Evolutionary conservation across 2,113 vertebrate genomes (phyloP).

Genomic region (Murina feae): DNA sequence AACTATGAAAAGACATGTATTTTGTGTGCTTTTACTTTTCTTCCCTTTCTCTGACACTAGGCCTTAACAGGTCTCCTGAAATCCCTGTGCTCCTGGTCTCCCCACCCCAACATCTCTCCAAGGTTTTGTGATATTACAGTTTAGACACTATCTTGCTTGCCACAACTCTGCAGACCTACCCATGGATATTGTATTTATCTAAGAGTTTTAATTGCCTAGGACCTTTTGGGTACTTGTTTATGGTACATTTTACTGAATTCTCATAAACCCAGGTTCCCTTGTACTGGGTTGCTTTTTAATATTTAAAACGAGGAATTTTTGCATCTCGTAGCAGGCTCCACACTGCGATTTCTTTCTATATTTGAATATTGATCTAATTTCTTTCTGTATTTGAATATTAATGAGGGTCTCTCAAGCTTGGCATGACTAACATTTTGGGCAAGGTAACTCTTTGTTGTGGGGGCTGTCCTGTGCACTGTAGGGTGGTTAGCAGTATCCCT

Average conservation of each 20-base stretch:
- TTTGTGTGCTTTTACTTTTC: not conserved
- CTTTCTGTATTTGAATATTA: not conserved
- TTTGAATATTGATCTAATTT: not conserved
- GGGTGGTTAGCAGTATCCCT: not conserved
- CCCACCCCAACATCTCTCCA: not conserved
- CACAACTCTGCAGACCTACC: not conserved
- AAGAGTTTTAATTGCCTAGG: not conserved
- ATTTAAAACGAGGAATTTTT: not conserved
- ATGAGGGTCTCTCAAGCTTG: not conserved
- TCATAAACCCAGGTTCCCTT: not conserved
- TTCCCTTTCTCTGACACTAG: not conserved
- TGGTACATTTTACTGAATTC: not conserved
- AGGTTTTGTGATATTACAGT: not conserved
- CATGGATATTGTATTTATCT: not conserved
- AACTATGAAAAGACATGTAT: not conserved
- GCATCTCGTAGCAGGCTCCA: not conserved
- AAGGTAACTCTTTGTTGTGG: not conserved
- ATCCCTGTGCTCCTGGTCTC: not conserved
- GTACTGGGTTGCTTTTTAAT: not conserved
- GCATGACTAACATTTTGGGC: not conserved
- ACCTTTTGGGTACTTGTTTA: not conserved
- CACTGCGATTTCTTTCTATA: not conserved
- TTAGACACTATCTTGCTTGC: not conserved
- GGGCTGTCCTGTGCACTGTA: fast-evolving
- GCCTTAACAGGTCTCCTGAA: not conserved